These are phyloP conservation scores for Drosophila atripex DNA, from an alignment of 2,888 invertebrate genomes.

Conservation along the genomic window DNA sequence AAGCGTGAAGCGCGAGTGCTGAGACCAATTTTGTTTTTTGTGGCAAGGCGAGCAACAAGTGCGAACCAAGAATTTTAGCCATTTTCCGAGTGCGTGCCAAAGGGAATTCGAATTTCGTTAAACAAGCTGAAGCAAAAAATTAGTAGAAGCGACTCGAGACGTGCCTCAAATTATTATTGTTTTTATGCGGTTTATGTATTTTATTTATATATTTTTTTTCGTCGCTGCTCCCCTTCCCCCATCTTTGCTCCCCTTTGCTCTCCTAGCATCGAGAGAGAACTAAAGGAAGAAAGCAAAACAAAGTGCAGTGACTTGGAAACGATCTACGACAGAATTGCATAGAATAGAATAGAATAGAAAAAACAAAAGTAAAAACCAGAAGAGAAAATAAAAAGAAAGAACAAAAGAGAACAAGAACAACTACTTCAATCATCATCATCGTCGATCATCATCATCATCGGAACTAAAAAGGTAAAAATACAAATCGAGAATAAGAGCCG, in stretches of 20 bases:
- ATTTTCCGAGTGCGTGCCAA: constrained; percentile 28
- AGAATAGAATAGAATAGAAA: constrained; percentile 14
- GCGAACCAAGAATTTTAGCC: constrained; percentile 32
- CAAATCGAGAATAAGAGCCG: constrained; percentile 9
- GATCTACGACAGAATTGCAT: constrained; percentile 20
- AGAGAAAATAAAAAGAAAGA: constrained; percentile 10
- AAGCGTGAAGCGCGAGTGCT: neutral
- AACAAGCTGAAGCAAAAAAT: constrained; percentile 20
- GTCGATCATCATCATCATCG: constrained; percentile 8
- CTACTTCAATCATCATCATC: neutral
- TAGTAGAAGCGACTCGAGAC: constrained; percentile 26
- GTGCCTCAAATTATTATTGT: constrained; percentile 37
- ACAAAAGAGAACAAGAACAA: constrained; percentile 19
- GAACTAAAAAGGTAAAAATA: constrained; percentile 31
- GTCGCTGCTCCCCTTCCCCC: no score
- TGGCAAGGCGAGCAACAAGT: constrained; percentile 42
- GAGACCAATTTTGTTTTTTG: constrained; percentile 13
- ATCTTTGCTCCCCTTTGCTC: constrained; percentile 43
- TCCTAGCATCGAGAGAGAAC: constrained; percentile 25
- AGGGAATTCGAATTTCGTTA: constrained; percentile 22
- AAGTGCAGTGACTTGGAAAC: constrained; percentile 63
- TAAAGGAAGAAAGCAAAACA: constrained; percentile 43
- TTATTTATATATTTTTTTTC: neutral
- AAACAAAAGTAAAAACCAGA: constrained; percentile 8
- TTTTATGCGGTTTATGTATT: constrained; percentile 26